Evolutionary conservation across 2,888 invertebrate species (phyloP).

Genomic region (Azorinus chamasolen): DNA sequence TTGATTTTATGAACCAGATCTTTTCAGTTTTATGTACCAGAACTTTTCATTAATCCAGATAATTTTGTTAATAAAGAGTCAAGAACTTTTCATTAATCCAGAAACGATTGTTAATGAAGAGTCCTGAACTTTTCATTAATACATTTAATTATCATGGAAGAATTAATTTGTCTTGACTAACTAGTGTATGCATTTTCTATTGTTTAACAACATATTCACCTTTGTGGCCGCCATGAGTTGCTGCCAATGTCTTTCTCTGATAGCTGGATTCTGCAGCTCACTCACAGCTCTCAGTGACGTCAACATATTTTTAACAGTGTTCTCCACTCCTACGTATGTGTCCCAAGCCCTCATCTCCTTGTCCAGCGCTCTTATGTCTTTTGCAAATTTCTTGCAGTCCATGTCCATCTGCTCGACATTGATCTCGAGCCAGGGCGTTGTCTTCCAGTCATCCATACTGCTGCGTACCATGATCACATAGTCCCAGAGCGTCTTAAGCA

Average conservation of each 20-base stretch:
- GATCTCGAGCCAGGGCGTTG: slow-evolving; percentile 97
- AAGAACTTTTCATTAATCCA: too few relatives aligned
- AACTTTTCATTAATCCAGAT: too few relatives aligned
- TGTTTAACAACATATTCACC: too few relatives aligned
- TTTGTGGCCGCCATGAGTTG: slow-evolving; percentile 98
- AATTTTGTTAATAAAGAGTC: too few relatives aligned
- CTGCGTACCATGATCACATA: slow-evolving; percentile 95
- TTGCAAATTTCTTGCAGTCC: slow-evolving; percentile 98
- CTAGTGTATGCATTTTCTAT: too few relatives aligned
- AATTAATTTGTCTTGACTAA: too few relatives aligned
- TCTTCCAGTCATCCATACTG: slow-evolving; percentile 98
- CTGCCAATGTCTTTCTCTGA: slow-evolving; percentile 98
- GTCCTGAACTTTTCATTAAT: too few relatives aligned
- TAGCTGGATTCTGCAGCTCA: slow-evolving; percentile 97
- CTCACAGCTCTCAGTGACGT: slow-evolving; percentile 97
- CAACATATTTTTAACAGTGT: slow-evolving; percentile 97
- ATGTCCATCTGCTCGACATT: slow-evolving; percentile 99
- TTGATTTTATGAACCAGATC: too few relatives aligned
- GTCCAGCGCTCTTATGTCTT: slow-evolving; percentile 90
- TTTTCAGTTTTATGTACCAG: too few relatives aligned
- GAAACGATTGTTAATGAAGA: too few relatives aligned
- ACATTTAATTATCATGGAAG: too few relatives aligned
- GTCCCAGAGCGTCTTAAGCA: slow-evolving; percentile 96
- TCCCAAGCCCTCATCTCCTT: slow-evolving; percentile 99
- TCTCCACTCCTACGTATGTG: slow-evolving; percentile 94